Conservation (phyloP, 2,888 invertebrate genomes). For the Bhutanitis thaidina region DNA sequence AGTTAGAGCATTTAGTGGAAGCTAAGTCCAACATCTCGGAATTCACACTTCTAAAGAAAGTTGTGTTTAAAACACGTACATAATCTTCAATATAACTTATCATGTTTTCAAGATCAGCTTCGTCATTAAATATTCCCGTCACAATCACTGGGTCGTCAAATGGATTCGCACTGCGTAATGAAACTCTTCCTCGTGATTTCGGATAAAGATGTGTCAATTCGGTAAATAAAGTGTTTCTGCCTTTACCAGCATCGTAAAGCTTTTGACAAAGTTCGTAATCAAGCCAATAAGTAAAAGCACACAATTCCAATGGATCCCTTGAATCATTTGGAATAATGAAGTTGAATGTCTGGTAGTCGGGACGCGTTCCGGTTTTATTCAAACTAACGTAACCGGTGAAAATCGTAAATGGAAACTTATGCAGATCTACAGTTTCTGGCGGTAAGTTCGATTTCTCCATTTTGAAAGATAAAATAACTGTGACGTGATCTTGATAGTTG, state of each 20-base stretch:
- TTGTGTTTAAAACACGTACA: slow-evolving; percentile 35
- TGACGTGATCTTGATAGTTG: slow-evolving; percentile 39
- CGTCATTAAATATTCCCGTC: slow-evolving; percentile 32
- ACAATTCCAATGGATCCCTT: slow-evolving; percentile 14
- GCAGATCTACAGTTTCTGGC: not conserved
- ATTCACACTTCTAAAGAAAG: slow-evolving; percentile 32
- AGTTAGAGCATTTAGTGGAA: slow-evolving; percentile 31
- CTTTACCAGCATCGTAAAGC: slow-evolving; percentile 31
- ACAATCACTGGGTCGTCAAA: slow-evolving; percentile 37
- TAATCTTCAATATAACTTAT: slow-evolving; percentile 37
- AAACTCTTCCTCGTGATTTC: slow-evolving; percentile 57
- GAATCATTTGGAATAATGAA: slow-evolving; percentile 21
- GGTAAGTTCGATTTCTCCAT: slow-evolving; percentile 19
- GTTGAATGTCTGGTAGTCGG: slow-evolving; percentile 34
- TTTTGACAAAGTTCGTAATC: slow-evolving; percentile 36
- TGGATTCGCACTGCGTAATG: slow-evolving; percentile 36
- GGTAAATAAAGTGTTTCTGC: slow-evolving; percentile 27
- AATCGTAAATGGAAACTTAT: slow-evolving; percentile 25
- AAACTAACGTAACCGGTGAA: slow-evolving; percentile 32
- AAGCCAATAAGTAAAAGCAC: slow-evolving; percentile 68
- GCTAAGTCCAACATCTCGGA: slow-evolving; percentile 32
- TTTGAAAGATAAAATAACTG: slow-evolving; percentile 20
- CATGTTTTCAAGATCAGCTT: slow-evolving; percentile 37
- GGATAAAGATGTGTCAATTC: slow-evolving; percentile 28
- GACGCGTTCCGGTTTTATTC: slow-evolving; percentile 28